Evolutionary conservation across 2,797 vertebrate species (phyloP), one percentile per base, ranked within the genome.

Genomic region (Leuciscus waleckii): DNA sequence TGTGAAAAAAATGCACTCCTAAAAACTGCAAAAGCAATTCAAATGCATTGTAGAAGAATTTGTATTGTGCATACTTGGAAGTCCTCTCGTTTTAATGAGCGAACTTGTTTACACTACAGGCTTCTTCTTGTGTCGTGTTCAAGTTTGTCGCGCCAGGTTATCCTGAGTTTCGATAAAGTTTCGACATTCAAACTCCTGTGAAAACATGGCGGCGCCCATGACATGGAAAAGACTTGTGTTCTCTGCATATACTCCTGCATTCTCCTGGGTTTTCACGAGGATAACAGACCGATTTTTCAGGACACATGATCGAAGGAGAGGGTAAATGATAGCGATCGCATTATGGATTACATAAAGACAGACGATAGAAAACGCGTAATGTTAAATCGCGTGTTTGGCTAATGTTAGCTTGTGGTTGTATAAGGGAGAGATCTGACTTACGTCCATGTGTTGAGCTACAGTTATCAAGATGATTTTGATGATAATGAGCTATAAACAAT

Each of bases 121-220:
- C 32, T 14, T 56, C 32, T 14, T 56, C 7, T 26, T 26, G 19
- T 4, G 2, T 26, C 26, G 43, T 23, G 26, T 49, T 58, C 35
- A 41, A 17, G 23, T 70, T 61, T 61, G 70, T 37, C 19, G 32
- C 19, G 19, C 11, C 21, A 43, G 14, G 3, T 3, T n/a, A 46
- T 13, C 11, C 19, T 16, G 19, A 2, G 0, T 92, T 87, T 92
- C 81, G 6, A 95, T 95, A 95, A 95, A 95, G 95, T 92, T 95
- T 89, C 13, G 5, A 29, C 17, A 41, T 85, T 85, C 84, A 85
- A 85, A 46, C 29, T 61, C 16, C 17, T 32, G 37, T 73, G 81
- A 90, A 93, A 85, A 90, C 89, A 96, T 96, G 95, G 95, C 95
- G 92, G 95, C 95, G 79, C 92, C 95, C 94, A 92, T 94, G 94